Evolutionary conservation across 64 coral and sea anemone species (phyloP).

Genomic region (Trachythela sp.): DNA sequence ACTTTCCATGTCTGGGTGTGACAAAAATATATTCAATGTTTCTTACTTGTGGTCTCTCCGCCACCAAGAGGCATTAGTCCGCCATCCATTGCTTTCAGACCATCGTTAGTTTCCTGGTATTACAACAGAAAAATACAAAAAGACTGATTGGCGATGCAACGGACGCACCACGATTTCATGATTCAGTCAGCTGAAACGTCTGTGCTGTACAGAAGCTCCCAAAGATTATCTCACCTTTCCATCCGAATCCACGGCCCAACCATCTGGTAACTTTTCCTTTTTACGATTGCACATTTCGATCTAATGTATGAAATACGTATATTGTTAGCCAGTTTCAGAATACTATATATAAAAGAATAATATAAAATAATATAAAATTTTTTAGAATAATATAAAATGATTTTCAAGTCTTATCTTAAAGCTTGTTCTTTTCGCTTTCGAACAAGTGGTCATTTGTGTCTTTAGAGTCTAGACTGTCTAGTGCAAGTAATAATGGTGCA

Average conservation of each 20-base stretch:
- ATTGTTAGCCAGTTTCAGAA: neutral
- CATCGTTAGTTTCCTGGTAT: constrained; percentile 74
- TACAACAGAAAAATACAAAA: constrained; percentile 17
- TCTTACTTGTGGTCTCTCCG: constrained; percentile 79
- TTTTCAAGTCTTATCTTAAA: too few relatives aligned
- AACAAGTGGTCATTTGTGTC: too few relatives aligned
- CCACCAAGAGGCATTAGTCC: constrained; percentile 93
- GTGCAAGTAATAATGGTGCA: too few relatives aligned
- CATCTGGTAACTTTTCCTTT: constrained; percentile 70
- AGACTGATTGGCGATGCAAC: neutral
- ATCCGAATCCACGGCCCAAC: constrained; percentile 80
- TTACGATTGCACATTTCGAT: constrained; percentile 88
- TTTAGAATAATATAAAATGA: too few relatives aligned
- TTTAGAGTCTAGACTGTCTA: too few relatives aligned
- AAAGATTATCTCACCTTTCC: constrained; percentile 59
- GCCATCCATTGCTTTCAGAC: constrained; percentile 56
- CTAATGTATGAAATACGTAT: constrained; percentile 27
- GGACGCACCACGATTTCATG: neutral
- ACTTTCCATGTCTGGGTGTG: neutral
- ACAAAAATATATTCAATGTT: neutral
- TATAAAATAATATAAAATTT: too few relatives aligned
- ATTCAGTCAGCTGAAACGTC: neutral
- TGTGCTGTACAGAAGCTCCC: neutral
- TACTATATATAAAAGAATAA: neutral
- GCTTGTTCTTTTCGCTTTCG: too few relatives aligned